Evolutionary conservation across 37 sponge, comb jelly and placozoan genomes (phyloP).

Genomic region (Diacarnus erythraeanus): DNA sequence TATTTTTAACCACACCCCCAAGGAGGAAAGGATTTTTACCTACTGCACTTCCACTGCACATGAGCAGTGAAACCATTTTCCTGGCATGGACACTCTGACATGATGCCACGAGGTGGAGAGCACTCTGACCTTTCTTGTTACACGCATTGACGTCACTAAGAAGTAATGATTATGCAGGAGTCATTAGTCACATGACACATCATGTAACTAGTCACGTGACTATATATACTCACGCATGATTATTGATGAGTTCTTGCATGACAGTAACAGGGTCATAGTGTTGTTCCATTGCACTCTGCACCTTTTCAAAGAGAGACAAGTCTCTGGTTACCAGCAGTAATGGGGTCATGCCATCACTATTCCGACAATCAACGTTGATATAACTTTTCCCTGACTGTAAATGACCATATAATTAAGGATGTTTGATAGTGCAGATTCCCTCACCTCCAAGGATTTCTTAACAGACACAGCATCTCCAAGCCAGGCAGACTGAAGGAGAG

Average conservation of each 20-base stretch:
- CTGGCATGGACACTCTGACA: slow-evolving; percentile 58
- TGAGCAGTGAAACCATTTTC: slow-evolving; percentile 80
- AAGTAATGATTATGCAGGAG: neutral
- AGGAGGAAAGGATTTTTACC: slow-evolving; percentile 39
- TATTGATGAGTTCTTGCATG: slow-evolving; percentile 64
- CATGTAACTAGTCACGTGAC: neutral
- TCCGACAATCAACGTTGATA: slow-evolving; percentile 81
- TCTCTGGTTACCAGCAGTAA: slow-evolving; percentile 89
- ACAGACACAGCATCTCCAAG: slow-evolving; percentile 76
- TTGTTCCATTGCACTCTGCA: slow-evolving; percentile 66
- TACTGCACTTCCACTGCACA: slow-evolving; percentile 48
- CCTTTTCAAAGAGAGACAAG: slow-evolving; percentile 74
- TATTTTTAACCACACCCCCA: neutral
- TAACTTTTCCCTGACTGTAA: slow-evolving; percentile 41
- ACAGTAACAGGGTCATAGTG: slow-evolving; percentile 85
- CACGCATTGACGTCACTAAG: slow-evolving; percentile 54
- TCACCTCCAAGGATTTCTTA: slow-evolving; percentile 48
- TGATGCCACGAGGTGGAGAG: slow-evolving; percentile 71
- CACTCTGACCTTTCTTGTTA: slow-evolving; percentile 72
- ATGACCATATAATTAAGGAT: neutral
- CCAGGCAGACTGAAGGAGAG: slow-evolving; percentile 80
- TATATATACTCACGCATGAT: slow-evolving; percentile 74
- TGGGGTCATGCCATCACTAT: slow-evolving; percentile 82
- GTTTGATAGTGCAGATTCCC: no score
- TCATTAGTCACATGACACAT: neutral